Base-by-base conservation (phyloP, 2,113 vertebrate genomes). In the Baryphthengus martii region DNA sequence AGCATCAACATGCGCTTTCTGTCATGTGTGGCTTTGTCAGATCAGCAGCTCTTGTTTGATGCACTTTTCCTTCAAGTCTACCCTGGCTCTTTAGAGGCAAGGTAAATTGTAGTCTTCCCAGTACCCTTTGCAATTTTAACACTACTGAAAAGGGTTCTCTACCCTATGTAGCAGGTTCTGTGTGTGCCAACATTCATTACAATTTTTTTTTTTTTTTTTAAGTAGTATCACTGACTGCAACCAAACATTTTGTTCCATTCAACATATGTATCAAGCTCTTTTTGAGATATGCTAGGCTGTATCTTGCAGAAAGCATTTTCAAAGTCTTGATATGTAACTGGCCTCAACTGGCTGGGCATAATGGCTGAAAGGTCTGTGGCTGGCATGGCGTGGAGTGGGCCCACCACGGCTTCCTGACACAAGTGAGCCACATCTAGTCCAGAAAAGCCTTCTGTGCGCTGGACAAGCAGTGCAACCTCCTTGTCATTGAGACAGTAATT, bases 201-300 rank as follows among this genome's bases (percentile, higher is more conserved):
- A 84, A 91, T 67, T 85, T 85, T 95, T 94, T 92, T 67, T 85
- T 85, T 95, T 94, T 96, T 78, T 88, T 93, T 75, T 20, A 97
- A 98, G 96, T 97, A 95, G 89, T 95, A 97, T 99, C 98, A 99
- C 98, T 99, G 99, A 98, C 98, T 99, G 98, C 99, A 99, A 97
- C 99, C 99, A 98, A 99, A 99, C 99, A 99, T 99, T 99, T 99
- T 99, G 98, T 99, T 99, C 99, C 99, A 99, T 98, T 99, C 99
- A 97, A 99, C 98, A 97, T 99, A 99, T 91, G 99, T 99, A 98
- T 99, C 99, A 77, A 99, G 98, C 98, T 99, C 99, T 99, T 99
- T 99, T 97, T 99, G 99, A 97, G 99, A 99, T 99, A 99, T 99
- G 98, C 99, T 99, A 97, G 99, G 99, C 98, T 99, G 99, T 97